Percentiles rank a stretch among this genome's conserved stretches.
Evolutionary conservation across 1,140 invertebrate species (phyloP).

Genomic region (Heliconius nattereri): DNA sequence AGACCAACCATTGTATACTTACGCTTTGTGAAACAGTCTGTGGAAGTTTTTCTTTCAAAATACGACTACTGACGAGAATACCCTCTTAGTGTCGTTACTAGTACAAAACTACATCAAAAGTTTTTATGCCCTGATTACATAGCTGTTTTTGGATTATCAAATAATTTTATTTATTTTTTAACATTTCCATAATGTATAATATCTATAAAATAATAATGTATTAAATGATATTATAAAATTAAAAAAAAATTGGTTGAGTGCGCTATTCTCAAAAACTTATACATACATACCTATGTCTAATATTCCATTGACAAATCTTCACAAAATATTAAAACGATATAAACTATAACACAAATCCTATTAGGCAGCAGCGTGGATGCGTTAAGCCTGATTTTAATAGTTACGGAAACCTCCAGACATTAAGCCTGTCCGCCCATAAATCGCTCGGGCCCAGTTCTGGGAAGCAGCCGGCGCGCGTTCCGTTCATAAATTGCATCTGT

Average conservation of each 20-base stretch:
- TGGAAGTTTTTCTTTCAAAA: neutral
- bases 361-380: slow-evolving; percentile 9
- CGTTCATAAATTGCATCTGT: slow-evolving; percentile 39
- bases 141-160: neutral
- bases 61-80: neutral
- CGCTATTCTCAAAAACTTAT: no score
- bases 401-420: slow-evolving; percentile 31
- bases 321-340: neutral
- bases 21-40: neutral
- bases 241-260: no score
- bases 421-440: slow-evolving; percentile 36
- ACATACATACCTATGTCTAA: no score
- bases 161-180: neutral
- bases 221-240: no score
- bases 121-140: neutral
- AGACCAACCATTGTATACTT: neutral
- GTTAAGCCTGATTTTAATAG: slow-evolving; percentile 35
- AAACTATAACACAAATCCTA: neutral
- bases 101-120: neutral
- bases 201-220: no score
- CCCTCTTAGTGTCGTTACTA: slow-evolving; percentile 2
- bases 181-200: no score
- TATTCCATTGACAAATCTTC: neutral
- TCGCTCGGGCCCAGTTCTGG: slow-evolving; percentile 31
- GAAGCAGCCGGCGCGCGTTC: slow-evolving; percentile 27